A percentile compares a stretch with the other conserved stretches of the same genome.
These are phyloP conservation scores for Pygathrix nemaeus DNA, from an alignment of 2,113 vertebrate genomes.

Conservation along the genomic window DNA sequence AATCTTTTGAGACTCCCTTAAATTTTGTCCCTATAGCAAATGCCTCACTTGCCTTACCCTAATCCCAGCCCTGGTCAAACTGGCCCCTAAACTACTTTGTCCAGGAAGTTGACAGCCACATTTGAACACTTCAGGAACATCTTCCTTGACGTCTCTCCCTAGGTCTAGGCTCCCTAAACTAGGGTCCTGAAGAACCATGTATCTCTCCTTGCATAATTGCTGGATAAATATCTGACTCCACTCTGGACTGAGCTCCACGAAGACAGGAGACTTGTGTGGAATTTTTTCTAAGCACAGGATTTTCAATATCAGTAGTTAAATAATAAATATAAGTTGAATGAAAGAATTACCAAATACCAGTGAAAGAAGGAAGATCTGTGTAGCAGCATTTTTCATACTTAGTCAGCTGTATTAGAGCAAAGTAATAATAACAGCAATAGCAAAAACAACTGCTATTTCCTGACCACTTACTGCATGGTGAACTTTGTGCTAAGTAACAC, in stretches of 20 bases:
- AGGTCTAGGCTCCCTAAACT: neutral
- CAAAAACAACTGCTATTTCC: neutral
- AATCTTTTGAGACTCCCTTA: neutral
- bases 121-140: neutral
- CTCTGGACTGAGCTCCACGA: neutral
- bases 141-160: neutral
- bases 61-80: neutral
- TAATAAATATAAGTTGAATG: neutral
- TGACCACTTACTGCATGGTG: neutral
- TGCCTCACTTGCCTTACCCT: neutral
- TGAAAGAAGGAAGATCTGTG: neutral
- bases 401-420: neutral
- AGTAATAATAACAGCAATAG: neutral
- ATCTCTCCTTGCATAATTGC: neutral
- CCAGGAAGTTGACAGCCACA: neutral
- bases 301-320: neutral
- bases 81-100: neutral
- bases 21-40: neutral
- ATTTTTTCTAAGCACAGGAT: neutral
- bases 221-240: neutral
- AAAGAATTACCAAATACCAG: neutral
- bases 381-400: neutral
- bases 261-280: neutral
- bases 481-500: neutral
- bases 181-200: neutral